Evolutionary conservation across 2,113 vertebrate species (phyloP), one percentile per base, ranked within the genome.

Genomic region (Thamnaconus septentrionalis): DNA sequence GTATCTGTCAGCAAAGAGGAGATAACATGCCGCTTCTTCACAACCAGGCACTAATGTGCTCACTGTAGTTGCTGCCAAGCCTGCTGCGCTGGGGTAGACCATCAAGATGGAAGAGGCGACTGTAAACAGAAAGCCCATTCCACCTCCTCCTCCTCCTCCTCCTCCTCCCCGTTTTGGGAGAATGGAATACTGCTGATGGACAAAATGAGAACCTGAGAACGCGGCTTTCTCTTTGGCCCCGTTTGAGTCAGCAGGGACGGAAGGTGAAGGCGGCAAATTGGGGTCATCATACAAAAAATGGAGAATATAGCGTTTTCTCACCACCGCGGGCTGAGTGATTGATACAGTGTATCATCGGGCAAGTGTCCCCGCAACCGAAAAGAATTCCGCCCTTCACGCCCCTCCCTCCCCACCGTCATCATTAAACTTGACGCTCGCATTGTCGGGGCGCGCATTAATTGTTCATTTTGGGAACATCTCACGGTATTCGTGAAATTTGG

Each of bases 71-170:
- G 57, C 71, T 73, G 79, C 78, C 77, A 85, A 80, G 79, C 58
- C 71, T 61, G 68, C 75, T 84, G 73, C 46, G 73, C 71, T 73
- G 73, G 73, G 18, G 74, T 62, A 54, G 69, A 84, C 77, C 77
- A 85, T 87, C 65, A 84, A 79, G 79, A 84, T 88, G 78, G 77
- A 86, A 83, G 79, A 85, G 75, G 82, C 63, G 69, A 73, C 59
- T 41, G 56, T 80, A 85, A 83, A 78, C 71, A 72, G 41, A 49
- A 31, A 31, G 18, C 18, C 18, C 18, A 31, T 31, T 31, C 18
- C 18, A 1, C 18, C 18, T 31, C 18, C 18, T 31, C 18, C 18
- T 31, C 18, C 18, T 31, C 18, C 18, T 31, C 18, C 18, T 31
- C 18, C 18, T 31, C 18, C 18, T 31, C 18, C 9, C 9, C 41